phyloP scores from a whole-genome alignment of 2,888 invertebrate genomes.

The Eutolmus rufibarbis region DNA sequence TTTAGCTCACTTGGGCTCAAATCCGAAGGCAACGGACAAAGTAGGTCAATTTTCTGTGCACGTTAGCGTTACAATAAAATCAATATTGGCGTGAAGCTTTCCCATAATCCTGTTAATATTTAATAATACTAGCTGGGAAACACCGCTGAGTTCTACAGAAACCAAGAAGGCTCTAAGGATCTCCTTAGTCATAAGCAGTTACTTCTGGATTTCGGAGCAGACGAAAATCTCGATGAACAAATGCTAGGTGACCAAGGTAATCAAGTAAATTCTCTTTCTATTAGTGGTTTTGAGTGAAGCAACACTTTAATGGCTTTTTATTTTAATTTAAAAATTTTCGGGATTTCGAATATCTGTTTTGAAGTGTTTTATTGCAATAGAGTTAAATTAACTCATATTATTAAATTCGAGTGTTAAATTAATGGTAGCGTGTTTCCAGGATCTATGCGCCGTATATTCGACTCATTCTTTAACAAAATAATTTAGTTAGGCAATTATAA shows the following conservation, averaged over 20 bases:
- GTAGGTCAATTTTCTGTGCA: constrained; percentile 66
- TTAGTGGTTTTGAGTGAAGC: not conserved
- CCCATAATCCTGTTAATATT: not conserved
- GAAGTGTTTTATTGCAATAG: constrained; percentile 41
- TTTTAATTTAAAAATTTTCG: not conserved
- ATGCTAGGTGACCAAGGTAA: constrained; percentile 82
- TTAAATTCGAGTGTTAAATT: not conserved
- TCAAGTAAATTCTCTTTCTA: constrained; percentile 51
- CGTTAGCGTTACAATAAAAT: not conserved
- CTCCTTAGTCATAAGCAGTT: constrained; percentile 75
- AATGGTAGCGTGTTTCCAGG: not conserved
- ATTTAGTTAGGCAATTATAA: not conserved
- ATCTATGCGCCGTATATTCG: not conserved
- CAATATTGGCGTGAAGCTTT: not conserved
- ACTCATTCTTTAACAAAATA: not conserved
- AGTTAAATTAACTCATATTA: not conserved
- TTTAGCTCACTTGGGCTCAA: constrained; percentile 84
- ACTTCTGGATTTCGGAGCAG: constrained; percentile 74
- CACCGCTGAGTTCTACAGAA: constrained; percentile 80
- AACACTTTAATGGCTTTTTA: constrained; percentile 29
- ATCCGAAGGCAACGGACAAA: constrained; percentile 82
- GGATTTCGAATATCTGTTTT: constrained; percentile 30
- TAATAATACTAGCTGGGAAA: constrained; percentile 71
- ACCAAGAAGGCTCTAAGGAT: constrained; percentile 66
- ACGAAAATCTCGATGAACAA: constrained; percentile 70